Evolutionary conservation across 2,797 vertebrate genomes (phyloP).

Genomic region (Hydrophis major): DNA sequence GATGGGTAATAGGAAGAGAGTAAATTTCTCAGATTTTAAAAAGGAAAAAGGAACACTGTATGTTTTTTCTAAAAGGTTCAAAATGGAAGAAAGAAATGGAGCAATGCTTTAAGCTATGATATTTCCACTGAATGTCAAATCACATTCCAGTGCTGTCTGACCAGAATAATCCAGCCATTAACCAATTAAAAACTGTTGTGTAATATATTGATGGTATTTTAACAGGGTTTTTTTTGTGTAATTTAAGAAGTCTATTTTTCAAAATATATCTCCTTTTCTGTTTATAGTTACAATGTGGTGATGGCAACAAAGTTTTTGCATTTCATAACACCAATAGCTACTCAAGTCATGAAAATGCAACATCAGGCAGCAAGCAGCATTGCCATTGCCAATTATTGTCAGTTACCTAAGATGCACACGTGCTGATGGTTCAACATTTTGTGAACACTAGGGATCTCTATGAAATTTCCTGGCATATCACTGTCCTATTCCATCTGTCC

Average conservation of each 20-base stretch:
- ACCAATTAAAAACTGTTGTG: constrained; percentile 60
- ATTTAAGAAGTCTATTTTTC: constrained; percentile 63
- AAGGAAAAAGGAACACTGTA: constrained; percentile 31
- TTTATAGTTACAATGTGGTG: constrained; percentile 58
- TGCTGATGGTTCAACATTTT: constrained; percentile 64
- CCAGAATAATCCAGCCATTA: constrained; percentile 66
- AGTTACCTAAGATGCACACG: constrained; percentile 57
- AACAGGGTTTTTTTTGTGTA: constrained; percentile 62
- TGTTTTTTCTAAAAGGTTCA: constrained; percentile 52
- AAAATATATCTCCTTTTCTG: constrained; percentile 63
- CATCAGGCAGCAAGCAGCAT: constrained; percentile 56
- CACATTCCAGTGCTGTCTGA: constrained; percentile 63
- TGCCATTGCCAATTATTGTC: constrained; percentile 59
- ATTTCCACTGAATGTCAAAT: constrained; percentile 64
- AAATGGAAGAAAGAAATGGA: constrained; percentile 53
- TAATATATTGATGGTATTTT: constrained; percentile 65
- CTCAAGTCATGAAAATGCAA: constrained; percentile 63
- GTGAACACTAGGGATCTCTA: constrained; percentile 58
- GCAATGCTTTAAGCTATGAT: constrained; percentile 56
- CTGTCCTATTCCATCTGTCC: constrained; percentile 59
- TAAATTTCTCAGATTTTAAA: constrained; percentile 44
- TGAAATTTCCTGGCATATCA: constrained; percentile 54
- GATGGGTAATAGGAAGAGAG: constrained; percentile 33
- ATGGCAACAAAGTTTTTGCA: constrained; percentile 62
- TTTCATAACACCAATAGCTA: constrained; percentile 57